Evolutionary conservation across 2,797 vertebrate genomes (phyloP), one percentile per base, ranked within the genome.

Genomic region (Vipera latastei): DNA sequence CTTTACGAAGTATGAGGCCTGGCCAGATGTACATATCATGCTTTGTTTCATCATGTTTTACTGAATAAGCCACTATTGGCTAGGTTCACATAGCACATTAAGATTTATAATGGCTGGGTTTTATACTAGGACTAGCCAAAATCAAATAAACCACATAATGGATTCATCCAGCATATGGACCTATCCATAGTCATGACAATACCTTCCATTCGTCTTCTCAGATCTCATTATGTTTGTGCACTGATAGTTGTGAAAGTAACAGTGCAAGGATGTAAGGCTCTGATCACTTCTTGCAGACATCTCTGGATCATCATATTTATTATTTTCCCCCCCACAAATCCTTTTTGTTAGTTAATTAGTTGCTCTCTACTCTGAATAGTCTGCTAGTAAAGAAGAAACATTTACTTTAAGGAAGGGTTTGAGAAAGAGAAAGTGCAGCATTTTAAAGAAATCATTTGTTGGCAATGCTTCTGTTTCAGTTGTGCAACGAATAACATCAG

Each of bases 371-470:
- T 88, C 56, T 20, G 18, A 60, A 16, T 25, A 13, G 44, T 61
- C 28, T 53, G 63, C 69, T 51, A n/a, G 32, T 32, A 56, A 69
- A 44, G 18, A 88, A 87, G 48, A 63, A 18, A 56, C 3, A 26
- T 22, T n/a, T 16, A 60, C 4, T 48, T 86, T 91, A 61, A 91
- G 78, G 7, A n/a, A 91, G 48, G 59, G 13, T 69, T 69, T 69
- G 38, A 55, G 20, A 90, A 87, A 57, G 4, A 88, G 22, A 65
- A 86, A 38, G 20, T 65, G 94, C 94, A 91, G 88, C 57, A 89
- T 95, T 96, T 95, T 93, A 8, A 38, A 38, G 13, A 78, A 38
- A 14, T 44, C 90, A 85, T 89, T 93, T 93, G 94, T 95, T 91
- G 57, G 94, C 56, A 90, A 83, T 78, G 13, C 89, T 92, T 78